A percentile compares a stretch with the other conserved stretches of the same genome.
Conservation (phyloP, 2,888 invertebrate species). For the Clistopyga incitator region DNA sequence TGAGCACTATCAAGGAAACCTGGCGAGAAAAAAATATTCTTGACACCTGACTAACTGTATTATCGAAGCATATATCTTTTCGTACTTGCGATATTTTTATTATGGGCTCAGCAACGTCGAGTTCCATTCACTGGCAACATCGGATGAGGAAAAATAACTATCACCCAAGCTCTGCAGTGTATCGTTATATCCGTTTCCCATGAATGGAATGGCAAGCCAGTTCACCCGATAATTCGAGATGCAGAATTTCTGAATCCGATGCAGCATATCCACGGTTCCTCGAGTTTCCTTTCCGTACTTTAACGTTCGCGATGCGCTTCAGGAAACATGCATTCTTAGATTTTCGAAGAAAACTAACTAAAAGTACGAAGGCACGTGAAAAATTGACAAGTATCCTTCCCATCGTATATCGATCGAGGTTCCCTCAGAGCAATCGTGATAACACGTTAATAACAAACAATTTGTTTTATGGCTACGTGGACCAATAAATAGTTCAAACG, state of each 20-base stretch:
- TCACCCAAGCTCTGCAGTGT: background rate
- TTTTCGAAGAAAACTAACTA: background rate
- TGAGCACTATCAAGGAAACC: too few relatives aligned
- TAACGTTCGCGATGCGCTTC: background rate
- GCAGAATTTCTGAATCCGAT: conserved; percentile 17
- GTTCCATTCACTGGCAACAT: background rate
- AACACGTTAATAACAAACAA: too few relatives aligned
- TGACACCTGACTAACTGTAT: background rate
- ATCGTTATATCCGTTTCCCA: conserved; percentile 30
- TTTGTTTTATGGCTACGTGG: too few relatives aligned
- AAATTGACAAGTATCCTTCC: background rate
- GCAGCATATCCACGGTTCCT: background rate
- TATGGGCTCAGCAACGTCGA: background rate
- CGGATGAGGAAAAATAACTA: conserved; percentile 12
- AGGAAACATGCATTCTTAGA: background rate
- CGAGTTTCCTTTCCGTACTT: background rate
- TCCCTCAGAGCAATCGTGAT: too few relatives aligned
- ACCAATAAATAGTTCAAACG: too few relatives aligned
- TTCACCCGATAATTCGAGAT: conserved; percentile 51
- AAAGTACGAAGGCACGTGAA: background rate
- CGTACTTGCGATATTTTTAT: background rate
- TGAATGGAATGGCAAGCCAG: conserved; percentile 21
- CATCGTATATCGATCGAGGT: background rate
- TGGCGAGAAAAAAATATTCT: background rate
- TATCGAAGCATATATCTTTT: background rate